Evolutionary conservation across 2,113 vertebrate genomes (phyloP), one percentile per base, ranked within the genome.

Genomic region (Tupaia chinensis): DNA sequence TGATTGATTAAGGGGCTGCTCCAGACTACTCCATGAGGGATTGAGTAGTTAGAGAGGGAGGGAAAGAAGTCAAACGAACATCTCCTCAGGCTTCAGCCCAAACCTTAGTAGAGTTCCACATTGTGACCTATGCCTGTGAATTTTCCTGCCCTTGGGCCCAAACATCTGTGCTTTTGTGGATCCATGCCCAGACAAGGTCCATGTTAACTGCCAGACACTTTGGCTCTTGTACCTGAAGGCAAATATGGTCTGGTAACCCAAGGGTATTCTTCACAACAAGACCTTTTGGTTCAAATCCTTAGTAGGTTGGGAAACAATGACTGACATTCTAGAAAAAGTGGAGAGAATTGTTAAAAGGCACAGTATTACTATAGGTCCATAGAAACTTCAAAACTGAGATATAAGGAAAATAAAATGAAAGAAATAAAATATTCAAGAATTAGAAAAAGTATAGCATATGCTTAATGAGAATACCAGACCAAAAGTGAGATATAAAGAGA

Each of bases 101-200:
- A 20, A 1, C 5, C 7, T 3, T 11, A 34, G 8, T 22, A 22
- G 58, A 58, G 2, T 5, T 20, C 54, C 23, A 23, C 5, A 2
- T 9, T 9, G 27, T 32, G 11, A 27, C 3, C 15, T 14, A 4
- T 1, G 3, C 9, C 11, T 29, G 32, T 14, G 25, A 14, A 15
- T 61, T 13, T 8, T 0, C 14, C 29, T 12, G 8, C 53, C 69
- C 81, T 44, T 29, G 5, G 32, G 63, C 17, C n/a, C n/a, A 13
- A 9, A 1, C 25, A 60, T 25, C n/a, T 27, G 14, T 7, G 3
- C 29, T 76, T 10, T 44, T 32, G 29, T 7, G 16, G 7, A 15
- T 34, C 34, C 14, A 11, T 32, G 20, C 1, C 1, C 9, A 23
- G 4, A 13, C 20, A 20, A 79, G 65, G 19, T 61, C 32, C 17